phyloP scores from a whole-genome alignment of 2,113 vertebrate species.

The Myxocyprinus asiaticus region DNA sequence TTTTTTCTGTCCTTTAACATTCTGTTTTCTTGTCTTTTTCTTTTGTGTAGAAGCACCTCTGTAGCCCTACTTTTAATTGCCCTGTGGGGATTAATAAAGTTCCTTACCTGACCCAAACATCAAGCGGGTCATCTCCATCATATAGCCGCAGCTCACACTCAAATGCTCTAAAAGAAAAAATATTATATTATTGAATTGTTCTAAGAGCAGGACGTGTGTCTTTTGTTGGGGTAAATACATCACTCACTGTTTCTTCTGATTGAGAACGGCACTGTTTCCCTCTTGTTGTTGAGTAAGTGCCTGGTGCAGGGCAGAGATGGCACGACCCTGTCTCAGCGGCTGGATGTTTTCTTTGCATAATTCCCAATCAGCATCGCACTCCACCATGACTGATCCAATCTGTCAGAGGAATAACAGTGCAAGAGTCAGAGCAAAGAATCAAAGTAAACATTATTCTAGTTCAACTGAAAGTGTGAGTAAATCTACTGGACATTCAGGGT shows the following conservation, averaged over 20 bases:
- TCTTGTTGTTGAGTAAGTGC: constrained; percentile 85
- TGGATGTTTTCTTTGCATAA: constrained; percentile 96
- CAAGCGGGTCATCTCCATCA: constrained; percentile 76
- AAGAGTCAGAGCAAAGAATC: no score
- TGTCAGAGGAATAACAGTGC: not conserved
- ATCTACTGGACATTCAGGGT: no score
- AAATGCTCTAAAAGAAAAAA: constrained; percentile 64
- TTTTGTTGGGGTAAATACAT: not conserved
- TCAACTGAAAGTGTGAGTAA: no score
- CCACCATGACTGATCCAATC: constrained; percentile 69
- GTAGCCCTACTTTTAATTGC: no score
- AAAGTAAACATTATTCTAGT: no score
- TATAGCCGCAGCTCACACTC: constrained; percentile 76
- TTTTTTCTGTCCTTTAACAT: no score
- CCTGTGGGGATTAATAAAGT: no score
- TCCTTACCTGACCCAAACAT: constrained; percentile 76
- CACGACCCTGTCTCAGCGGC: constrained; percentile 84
- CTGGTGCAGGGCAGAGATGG: constrained; percentile 82
- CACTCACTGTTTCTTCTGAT: constrained; percentile 86
- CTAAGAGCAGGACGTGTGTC: not conserved
- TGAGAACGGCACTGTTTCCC: constrained; percentile 70
- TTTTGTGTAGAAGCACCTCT: no score
- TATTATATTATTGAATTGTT: not conserved
- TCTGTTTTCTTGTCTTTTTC: no score
- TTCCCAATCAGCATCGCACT: constrained; percentile 89